Evolutionary conservation across 2,113 vertebrate species (phyloP).

Genomic region (Alethe castanea): DNA sequence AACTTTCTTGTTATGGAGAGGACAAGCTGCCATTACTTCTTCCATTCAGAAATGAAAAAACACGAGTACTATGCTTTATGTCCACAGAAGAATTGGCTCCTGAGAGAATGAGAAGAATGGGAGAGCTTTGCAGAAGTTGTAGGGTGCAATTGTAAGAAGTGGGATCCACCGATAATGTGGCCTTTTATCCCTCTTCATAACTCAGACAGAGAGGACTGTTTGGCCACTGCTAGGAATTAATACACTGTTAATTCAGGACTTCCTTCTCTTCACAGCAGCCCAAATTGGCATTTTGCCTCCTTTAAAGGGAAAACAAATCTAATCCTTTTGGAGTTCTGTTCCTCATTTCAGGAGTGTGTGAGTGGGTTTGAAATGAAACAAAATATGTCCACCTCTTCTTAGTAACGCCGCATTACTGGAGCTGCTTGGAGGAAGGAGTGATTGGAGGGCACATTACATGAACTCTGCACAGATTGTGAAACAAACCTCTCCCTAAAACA

Average conservation of each 20-base stretch:
- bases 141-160: background rate
- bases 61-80: background rate
- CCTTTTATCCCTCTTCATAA: background rate
- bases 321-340: slow-evolving; percentile 50
- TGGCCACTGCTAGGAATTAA: background rate
- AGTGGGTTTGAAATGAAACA: slow-evolving; percentile 47
- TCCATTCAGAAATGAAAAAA: background rate
- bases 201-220: background rate
- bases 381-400: slow-evolving; percentile 41
- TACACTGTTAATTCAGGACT: slow-evolving; percentile 25
- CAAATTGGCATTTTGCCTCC: slow-evolving; percentile 24
- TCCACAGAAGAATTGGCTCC: background rate
- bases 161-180: background rate
- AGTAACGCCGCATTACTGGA: slow-evolving; percentile 3
- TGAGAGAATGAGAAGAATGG: background rate
- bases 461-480: background rate
- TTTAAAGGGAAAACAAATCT: slow-evolving; percentile 49
- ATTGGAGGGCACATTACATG: background rate
- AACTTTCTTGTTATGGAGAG: background rate
- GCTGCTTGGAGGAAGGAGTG: background rate
- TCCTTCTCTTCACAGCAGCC: slow-evolving; percentile 30
- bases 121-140: background rate
- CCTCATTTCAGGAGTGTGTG: slow-evolving; percentile 38
- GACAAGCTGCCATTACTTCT: background rate
- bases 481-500: background rate